Conservation (phyloP, 2,888 invertebrate genomes). For the Dexiosoma caninum region DNA sequence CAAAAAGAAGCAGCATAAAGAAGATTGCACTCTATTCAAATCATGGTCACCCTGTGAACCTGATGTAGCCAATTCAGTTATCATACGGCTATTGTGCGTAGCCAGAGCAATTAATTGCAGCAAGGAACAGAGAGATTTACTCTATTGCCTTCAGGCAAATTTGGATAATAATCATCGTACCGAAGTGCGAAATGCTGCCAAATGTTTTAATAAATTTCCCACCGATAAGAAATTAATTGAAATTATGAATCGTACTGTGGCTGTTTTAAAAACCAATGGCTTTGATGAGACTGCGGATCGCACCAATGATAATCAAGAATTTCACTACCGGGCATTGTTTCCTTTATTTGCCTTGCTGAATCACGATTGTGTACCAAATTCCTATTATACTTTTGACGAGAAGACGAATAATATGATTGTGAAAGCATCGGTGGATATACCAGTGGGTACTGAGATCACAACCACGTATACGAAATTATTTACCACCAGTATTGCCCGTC, state of each 20-base stretch:
- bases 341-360: conserved; percentile 84
- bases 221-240: conserved; percentile 74
- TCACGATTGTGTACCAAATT: conserved; percentile 86
- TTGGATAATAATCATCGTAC: conserved; percentile 74
- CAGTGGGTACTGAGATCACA: conserved; percentile 83
- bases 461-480: conserved; percentile 85
- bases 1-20: conserved; percentile 80
- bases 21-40: conserved; percentile 83
- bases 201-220: conserved; percentile 75
- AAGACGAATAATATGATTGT: conserved; percentile 81
- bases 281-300: conserved; percentile 75
- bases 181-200: conserved; percentile 74
- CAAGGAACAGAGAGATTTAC: conserved; percentile 73
- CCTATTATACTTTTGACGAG: conserved; percentile 83
- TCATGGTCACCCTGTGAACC: conserved; percentile 80
- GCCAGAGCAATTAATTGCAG: conserved; percentile 74
- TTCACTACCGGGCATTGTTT: conserved; percentile 82
- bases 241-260: conserved; percentile 76
- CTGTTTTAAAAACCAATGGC: conserved; percentile 76
- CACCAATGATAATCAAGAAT: conserved; percentile 72
- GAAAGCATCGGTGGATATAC: conserved; percentile 81
- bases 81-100: conserved; percentile 73
- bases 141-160: conserved; percentile 76
- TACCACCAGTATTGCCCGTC: conserved; percentile 83
- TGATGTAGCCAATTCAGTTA: conserved; percentile 74